Base-by-base conservation (phyloP, 37 sponge, comb jelly and placozoan genomes). In the Chondrosia reniformis region DNA sequence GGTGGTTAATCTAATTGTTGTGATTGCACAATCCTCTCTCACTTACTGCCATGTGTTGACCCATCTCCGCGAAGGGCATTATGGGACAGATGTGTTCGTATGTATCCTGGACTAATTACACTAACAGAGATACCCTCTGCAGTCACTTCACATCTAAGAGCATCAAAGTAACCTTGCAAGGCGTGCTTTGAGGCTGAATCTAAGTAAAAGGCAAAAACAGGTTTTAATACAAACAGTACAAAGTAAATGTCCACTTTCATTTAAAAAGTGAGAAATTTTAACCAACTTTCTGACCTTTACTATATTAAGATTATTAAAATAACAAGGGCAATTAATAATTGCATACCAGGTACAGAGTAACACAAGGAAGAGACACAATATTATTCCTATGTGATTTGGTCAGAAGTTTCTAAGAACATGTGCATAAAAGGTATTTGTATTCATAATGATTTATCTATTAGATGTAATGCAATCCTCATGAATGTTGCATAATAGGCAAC, bases 161-260 rank as follows among this genome's bases (percentile, higher is more conserved):
- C 71, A 63, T 89, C 90, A 86, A 76, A 93, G 77, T 84, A 89
- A 2, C 88, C 94, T 15, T 93, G 91, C 9, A 89, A 63, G 0
- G 91, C 91, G 55, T 93, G 94, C 75, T 93, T 93, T 21, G 94
- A 89, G 3, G 94, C 94, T 6, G 94, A 74, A 62, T 93, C 94
- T 93, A 55, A 6, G 43, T 30, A 42, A 22, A 15, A 61, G 34
- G 38, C 15, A 38, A 25, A 33, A 33, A 27, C 21, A 69, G 2
- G 37, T 42, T 36, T 45, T 38, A 8, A 1, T 42, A 19, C 38
- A 49, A 25, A n/a, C n/a, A n/a, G 52, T 49, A 49, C 15, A 49
- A 15, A 49, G 10, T 10, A 49, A 49, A 15, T 49, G 52, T 49
- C 15, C 52, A 49, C 52, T 19, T 49, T 10, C 52, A 49, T 49